Base-by-base conservation (phyloP, 2,113 vertebrate genomes). In the Oncorhynchus masou region DNA sequence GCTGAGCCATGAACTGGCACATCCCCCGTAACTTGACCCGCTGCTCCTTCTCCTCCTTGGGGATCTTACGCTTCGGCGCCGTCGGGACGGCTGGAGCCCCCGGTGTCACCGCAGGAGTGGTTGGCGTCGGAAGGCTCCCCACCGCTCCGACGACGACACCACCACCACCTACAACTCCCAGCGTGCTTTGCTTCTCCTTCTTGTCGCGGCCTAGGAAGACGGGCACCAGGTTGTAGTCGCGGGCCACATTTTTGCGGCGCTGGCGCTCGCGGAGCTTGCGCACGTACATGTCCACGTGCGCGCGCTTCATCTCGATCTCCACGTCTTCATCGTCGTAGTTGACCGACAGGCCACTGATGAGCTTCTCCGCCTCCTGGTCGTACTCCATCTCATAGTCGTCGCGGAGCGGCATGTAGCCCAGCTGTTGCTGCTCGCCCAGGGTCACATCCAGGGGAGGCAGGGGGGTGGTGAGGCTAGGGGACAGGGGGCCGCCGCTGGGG, bases 381-480 rank as follows among this genome's bases (percentile, higher is more conserved):
- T 97, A 99, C 49, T 99, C 98, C 0, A 99, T 95, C 94, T 99
- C 98, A 0, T 99, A 99, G 91, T 99, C 98, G 0, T 99, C 98
- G 0, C 97, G 94, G 0, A 99, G 94, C 0, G 98, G 98, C 97
- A 99, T 99, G 89, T 99, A 99, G 1, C 97, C 98, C 80, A 99
- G 83, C 94, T 99, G 98, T 91, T 99, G 97, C 93, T 99, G 98
- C 84, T 99, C 97, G 0, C 93, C 93, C 74, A 94, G 94, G 0
- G 94, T 95, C 73, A 99, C 95, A 64, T 99, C 97, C 79, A 99
- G 78, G 0, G 96, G 97, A 0, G 96, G 96, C 20, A 99, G 91
- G 0, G 98, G 98, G 0, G 96, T 96, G 73, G 98, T 99, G 75
- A 99, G 88, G 89, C 97, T 98, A 5, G 97, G 97, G 0, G 97